Base-by-base conservation (phyloP, 2,888 invertebrate genomes). In the Andrena trimmerana region DNA sequence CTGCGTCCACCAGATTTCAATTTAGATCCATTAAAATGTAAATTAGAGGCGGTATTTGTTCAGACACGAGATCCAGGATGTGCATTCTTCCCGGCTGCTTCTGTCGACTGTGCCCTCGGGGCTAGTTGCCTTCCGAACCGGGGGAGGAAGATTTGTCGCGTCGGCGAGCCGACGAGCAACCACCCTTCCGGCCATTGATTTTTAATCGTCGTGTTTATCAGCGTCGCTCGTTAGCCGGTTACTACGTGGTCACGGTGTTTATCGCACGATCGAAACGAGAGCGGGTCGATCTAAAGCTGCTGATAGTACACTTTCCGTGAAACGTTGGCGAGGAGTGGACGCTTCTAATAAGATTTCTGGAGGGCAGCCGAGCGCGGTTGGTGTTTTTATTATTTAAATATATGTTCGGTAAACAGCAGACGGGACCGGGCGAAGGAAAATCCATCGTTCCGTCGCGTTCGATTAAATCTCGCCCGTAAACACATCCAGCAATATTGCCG, bases 11-110 rank as follows among this genome's bases (percentile, higher is more conserved):
- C 84, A 91, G 90, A 91, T 91, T 91, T 91, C 90, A 91, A 91
- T 91, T 90, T 90, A 91, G 90, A 91, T 91, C 90, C 88, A 91
- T 91, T 91, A 91, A 91, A 91, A 91, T 91, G 90, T 86, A 91
- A 91, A 91, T 91, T 84, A 88, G 83, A 81, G 67, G 57, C 76
- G 84, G 78, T 88, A 90, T 89, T 90, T 89, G 90, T 86, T 80
- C 81, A 74, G 71, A 77, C 72, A n/a, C 67, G 42, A 62, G 67
- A 66, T 33, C 70, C 62, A 52, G 60, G 87, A 54, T 74, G 68
- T 31, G 83, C 70, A 80, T 89, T 88, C 83, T 84, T 86, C 68
- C 59, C 62, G 29, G 36, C 65, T 75, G 65, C 52, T 73, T 59
- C 70, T 74, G 63, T 75, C 78, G 66, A 74, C 73, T 79, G 57